Base-by-base conservation (phyloP, 2,113 vertebrate genomes). In the Oncorhynchus tshawytscha region DNA sequence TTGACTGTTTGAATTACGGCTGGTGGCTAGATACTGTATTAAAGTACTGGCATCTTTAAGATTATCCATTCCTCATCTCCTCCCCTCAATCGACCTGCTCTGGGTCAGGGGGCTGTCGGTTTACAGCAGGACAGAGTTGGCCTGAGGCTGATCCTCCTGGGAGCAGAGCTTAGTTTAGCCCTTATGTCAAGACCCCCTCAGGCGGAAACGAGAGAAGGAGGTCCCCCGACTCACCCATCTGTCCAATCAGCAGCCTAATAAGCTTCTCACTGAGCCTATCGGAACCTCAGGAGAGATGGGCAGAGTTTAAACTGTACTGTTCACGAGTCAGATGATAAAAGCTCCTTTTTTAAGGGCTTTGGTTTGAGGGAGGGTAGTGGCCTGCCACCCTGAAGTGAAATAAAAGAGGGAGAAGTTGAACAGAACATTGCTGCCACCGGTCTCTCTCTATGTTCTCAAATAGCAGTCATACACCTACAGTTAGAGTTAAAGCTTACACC, bases 101-200 rank as follows among this genome's bases (percentile, higher is more conserved):
- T 62, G 20, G n/a, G 59, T 62, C 59, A 22, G n/a, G 59, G n/a
- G 8, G 59, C 6, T 62, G 59, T 15, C 15, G 16, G 16, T 54
- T 54, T 18, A 54, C 15, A 54, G 16, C 51, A 54, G 16, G 51
- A 62, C 59, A 62, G 59, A 62, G 59, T 22, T 62, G 59, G n/a
- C 16, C 20, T 62, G 20, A 62, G 59, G n/a, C 59, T 18, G 13
- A 54, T 54, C 16, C 51, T 62, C 59, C n/a, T 3, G 18, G 59
- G 59, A 62, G 59, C 59, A 62, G 59, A 62, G 59, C 59, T 62
- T 62, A 62, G 59, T 62, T 62, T 62, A 24, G n/a, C 7, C 59
- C n/a, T n/a, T n/a, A n/a, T 24, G 59, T 62, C 59, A 62, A 22
- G 59, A 62, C 59, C 59, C n/a, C 59, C 59, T 62, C 59, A 62